Evolutionary conservation across 2,888 invertebrate genomes (phyloP).

Genomic region (Smittia sp.): DNA sequence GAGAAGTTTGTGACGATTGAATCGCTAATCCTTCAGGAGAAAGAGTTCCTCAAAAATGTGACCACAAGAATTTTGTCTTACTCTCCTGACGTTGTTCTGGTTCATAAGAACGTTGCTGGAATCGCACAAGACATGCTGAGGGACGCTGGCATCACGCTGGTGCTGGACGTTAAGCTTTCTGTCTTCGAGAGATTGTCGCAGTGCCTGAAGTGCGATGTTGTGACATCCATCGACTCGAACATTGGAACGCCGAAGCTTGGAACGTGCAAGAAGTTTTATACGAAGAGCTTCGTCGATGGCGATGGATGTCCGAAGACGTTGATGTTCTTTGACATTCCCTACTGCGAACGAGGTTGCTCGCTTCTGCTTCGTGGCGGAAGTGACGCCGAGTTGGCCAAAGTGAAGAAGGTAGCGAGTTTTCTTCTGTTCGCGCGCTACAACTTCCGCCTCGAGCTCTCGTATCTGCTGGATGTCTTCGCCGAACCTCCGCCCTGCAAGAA

Average conservation of each 20-base stretch:
- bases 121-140: conserved; percentile 84
- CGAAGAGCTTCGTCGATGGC: conserved; percentile 58
- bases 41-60: conserved; percentile 79
- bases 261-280: conserved; percentile 77
- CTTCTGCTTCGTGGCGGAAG: conserved; percentile 83
- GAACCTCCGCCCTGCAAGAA: conserved; percentile 61
- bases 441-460: conserved; percentile 87
- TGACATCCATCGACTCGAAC: conserved; percentile 84
- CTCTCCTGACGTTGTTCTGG: conserved; percentile 83
- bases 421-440: conserved; percentile 85
- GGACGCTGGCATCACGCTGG: conserved; percentile 77
- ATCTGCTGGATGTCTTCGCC: conserved; percentile 83
- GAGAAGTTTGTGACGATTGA: conserved; percentile 91
- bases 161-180: conserved; percentile 77
- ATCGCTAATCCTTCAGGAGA: conserved; percentile 90
- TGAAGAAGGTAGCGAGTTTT: conserved; percentile 79
- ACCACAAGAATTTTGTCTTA: conserved; percentile 81
- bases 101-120: conserved; percentile 81
- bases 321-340: conserved; percentile 91
- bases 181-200: conserved; percentile 77
- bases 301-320: conserved; percentile 72
- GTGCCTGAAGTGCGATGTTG: conserved; percentile 78
- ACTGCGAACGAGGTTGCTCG: conserved; percentile 79
- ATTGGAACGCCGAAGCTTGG: conserved; percentile 79
- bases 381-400: conserved; percentile 68